Percentiles rank a stretch among this genome's conserved stretches.
These are phyloP conservation scores for Trididemnum clinides DNA, from an alignment of 23 tunicate genomes.

Conservation along the genomic window DNA sequence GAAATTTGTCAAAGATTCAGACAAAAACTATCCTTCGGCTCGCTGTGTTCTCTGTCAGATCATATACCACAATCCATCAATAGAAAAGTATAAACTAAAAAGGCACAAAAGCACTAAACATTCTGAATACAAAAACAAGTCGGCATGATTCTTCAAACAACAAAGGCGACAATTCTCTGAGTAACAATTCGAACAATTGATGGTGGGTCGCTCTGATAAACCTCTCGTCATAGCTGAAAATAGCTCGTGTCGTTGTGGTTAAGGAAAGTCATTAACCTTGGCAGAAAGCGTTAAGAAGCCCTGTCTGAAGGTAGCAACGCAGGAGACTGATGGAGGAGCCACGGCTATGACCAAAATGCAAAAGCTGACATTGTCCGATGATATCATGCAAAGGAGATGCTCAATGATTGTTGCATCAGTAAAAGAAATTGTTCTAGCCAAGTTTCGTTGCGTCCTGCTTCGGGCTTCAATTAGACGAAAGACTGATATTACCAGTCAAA, in stretches of 20 bases:
- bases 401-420: conserved; percentile 31
- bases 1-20: background rate
- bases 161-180: conserved; percentile 3
- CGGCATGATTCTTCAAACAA: too few species aligned
- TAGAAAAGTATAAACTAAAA: too few species aligned
- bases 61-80: too few species aligned
- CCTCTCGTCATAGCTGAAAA: conserved; percentile 30
- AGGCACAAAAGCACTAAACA: too few species aligned
- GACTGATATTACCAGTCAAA: conserved; percentile 47
- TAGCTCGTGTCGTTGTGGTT: background rate
- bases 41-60: too few species aligned
- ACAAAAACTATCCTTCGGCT: too few species aligned
- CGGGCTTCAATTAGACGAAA: too few species aligned
- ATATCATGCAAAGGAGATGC: too few species aligned
- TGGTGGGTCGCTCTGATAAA: background rate
- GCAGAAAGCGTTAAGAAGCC: conserved; percentile 46
- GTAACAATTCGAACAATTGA: conserved; percentile 9
- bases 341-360: too few species aligned
- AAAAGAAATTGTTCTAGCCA: conserved; percentile 27
- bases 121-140: too few species aligned
- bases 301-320: conserved; percentile 39
- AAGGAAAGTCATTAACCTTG: conserved; percentile 33
- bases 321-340: conserved; percentile 35
- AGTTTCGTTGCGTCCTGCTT: conserved; percentile 44
- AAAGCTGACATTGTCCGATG: too few species aligned